Evolutionary conservation across 2,888 invertebrate genomes (phyloP).

Genomic region (Thecocarcelia acutangulata): DNA sequence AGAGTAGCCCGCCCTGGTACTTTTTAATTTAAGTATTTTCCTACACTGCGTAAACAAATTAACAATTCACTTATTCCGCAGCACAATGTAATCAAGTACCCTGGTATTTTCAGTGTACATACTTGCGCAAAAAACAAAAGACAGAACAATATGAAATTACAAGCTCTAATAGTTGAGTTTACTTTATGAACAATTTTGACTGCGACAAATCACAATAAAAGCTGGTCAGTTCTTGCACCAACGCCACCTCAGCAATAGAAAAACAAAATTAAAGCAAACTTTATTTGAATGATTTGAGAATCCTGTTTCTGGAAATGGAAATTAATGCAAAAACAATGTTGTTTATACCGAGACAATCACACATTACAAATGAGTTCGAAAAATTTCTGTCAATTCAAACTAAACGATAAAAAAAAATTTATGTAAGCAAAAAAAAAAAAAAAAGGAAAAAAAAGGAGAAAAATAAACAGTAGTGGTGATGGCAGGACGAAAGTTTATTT

Average conservation of each 20-base stretch:
- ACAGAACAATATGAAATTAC: slow-evolving; percentile 21
- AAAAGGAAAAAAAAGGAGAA: background rate
- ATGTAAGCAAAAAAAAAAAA: background rate
- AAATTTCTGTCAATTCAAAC: slow-evolving; percentile 48
- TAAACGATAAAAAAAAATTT: slow-evolving; percentile 18
- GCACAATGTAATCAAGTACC: too few relatives aligned
- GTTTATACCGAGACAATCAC: slow-evolving; percentile 51
- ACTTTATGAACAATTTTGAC: slow-evolving; percentile 35
- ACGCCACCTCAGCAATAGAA: background rate
- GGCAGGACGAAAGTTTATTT: slow-evolving; percentile 43
- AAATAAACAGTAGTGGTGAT: slow-evolving; percentile 2
- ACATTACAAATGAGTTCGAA: slow-evolving; percentile 61
- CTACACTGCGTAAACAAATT: too few relatives aligned
- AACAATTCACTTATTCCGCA: too few relatives aligned
- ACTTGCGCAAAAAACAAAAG: background rate
- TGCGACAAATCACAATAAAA: slow-evolving; percentile 22
- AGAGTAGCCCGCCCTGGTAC: too few relatives aligned
- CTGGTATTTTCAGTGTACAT: too few relatives aligned
- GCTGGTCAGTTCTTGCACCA: background rate
- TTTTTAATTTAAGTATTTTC: too few relatives aligned
- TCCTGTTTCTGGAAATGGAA: slow-evolving; percentile 44
- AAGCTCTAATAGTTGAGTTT: slow-evolving; percentile 9
- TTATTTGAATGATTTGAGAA: slow-evolving; percentile 43
- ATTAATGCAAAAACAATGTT: slow-evolving; percentile 65
- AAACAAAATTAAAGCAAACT: slow-evolving; percentile 17